Evolutionary conservation across 2,797 vertebrate genomes (phyloP).

Genomic region (Pipistrellus pygmaeus): DNA sequence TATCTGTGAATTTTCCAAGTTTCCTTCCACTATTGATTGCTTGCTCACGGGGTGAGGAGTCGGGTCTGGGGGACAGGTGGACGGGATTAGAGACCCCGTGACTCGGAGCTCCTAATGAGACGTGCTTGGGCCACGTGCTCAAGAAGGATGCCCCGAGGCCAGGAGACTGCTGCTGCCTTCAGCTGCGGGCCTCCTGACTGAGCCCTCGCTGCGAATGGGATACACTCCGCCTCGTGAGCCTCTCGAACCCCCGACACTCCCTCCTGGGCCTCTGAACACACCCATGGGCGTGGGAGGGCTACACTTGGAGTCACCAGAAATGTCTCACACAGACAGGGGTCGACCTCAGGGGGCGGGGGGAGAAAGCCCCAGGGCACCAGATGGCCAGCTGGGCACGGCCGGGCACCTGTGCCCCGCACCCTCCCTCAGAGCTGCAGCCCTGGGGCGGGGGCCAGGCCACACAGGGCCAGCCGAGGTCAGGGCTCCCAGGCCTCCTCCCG

Average conservation of each 20-base stretch:
- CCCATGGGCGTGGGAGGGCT: fast-evolving
- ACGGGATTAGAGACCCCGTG: too few species aligned
- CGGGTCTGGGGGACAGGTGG: too few species aligned
- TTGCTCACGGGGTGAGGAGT: too few species aligned
- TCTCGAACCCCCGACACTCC: background rate
- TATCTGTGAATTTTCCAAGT: background rate
- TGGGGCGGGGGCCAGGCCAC: too few species aligned
- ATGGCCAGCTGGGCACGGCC: too few species aligned
- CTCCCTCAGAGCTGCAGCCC: too few species aligned
- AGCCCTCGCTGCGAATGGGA: background rate
- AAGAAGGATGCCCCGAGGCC: too few species aligned
- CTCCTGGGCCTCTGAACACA: fast-evolving
- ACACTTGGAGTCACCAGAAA: fast-evolving
- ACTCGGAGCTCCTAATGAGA: background rate
- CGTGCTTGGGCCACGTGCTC: fast-evolving
- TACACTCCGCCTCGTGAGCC: fast-evolving
- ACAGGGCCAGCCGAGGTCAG: background rate
- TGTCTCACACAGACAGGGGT: too few species aligned
- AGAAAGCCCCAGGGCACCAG: background rate
- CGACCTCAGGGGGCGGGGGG: fast-evolving
- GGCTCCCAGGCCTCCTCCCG: fast-evolving
- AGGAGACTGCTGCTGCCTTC: background rate
- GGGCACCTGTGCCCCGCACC: too few species aligned
- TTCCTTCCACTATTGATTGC: background rate
- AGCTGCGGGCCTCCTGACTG: background rate